Conservation (phyloP, 1,140 invertebrate species). For the Procambarus clarkii region DNA sequence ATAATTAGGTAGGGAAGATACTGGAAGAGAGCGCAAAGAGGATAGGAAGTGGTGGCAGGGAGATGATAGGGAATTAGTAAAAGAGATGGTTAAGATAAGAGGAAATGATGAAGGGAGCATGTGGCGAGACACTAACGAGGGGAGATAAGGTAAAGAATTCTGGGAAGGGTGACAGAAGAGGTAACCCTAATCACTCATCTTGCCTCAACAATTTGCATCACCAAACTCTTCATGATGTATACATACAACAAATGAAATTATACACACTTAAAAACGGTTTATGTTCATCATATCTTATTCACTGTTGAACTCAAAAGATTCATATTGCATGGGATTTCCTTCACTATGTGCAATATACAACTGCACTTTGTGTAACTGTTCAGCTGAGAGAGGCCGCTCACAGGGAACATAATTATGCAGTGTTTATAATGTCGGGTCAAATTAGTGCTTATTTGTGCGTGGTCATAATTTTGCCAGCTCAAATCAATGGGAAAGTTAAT, state of each 20-base stretch:
- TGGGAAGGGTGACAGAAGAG: neutral
- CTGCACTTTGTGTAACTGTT: no score
- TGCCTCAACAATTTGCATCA: slow-evolving; percentile 28
- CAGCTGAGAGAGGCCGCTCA: no score
- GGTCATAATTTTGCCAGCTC: neutral
- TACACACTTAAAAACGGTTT: slow-evolving; percentile 5
- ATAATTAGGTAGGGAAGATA: neutral
- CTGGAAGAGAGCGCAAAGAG: neutral
- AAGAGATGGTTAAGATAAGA: no score
- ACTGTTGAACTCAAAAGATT: no score
- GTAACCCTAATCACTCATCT: slow-evolving; percentile 12
- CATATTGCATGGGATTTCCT: no score
- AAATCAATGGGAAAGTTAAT: neutral
- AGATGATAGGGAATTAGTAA: neutral
- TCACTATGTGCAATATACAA: no score
- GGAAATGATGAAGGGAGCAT: neutral
- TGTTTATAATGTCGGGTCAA: neutral
- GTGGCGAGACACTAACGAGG: neutral
- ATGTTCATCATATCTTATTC: neutral
- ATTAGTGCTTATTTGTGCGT: slow-evolving; percentile 18
- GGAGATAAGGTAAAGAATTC: neutral
- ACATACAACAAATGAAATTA: no score
- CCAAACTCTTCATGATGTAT: neutral
- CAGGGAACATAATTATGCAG: no score
- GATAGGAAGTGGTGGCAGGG: neutral